Conservation (phyloP, 1,140 invertebrate species). For the Drosophila subpulchrella region DNA sequence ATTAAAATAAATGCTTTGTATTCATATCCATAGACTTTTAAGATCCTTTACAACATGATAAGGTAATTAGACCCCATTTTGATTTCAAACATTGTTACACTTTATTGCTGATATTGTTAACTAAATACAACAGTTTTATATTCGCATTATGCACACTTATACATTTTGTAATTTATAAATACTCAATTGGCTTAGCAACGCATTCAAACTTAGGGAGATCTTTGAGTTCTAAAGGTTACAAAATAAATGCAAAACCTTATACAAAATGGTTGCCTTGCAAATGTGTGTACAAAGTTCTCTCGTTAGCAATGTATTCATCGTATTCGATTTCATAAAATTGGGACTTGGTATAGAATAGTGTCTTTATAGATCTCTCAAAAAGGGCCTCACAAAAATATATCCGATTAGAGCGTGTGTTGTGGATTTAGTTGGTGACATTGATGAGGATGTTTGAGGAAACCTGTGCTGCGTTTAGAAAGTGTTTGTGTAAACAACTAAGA, state of each 20-base stretch:
- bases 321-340: conserved; percentile 9
- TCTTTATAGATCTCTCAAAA: conserved; percentile 57
- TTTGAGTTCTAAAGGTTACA: conserved; percentile 34
- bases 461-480: conserved; percentile 46
- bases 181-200: conserved; percentile 51
- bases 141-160: conserved; percentile 37
- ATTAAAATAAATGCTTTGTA: no score
- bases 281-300: conserved; percentile 34
- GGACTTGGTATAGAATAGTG: conserved; percentile 37
- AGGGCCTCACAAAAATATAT: conserved; percentile 74
- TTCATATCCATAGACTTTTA: no score
- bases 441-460: conserved; percentile 51
- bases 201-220: conserved; percentile 38
- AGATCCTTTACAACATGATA: no score
- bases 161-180: conserved; percentile 40
- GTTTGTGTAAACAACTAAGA: conserved; percentile 61
- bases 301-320: conserved; percentile 10
- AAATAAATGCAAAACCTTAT: conserved; percentile 50
- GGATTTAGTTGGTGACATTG: conserved; percentile 12
- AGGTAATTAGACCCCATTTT: background rate
- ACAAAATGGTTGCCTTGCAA: conserved; percentile 33
- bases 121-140: conserved; percentile 66
- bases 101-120: conserved; percentile 76
- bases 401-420: conserved; percentile 51
- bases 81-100: conserved; percentile 66